Conservation (phyloP, 2,888 invertebrate genomes). For the Pammene fasciana region DNA sequence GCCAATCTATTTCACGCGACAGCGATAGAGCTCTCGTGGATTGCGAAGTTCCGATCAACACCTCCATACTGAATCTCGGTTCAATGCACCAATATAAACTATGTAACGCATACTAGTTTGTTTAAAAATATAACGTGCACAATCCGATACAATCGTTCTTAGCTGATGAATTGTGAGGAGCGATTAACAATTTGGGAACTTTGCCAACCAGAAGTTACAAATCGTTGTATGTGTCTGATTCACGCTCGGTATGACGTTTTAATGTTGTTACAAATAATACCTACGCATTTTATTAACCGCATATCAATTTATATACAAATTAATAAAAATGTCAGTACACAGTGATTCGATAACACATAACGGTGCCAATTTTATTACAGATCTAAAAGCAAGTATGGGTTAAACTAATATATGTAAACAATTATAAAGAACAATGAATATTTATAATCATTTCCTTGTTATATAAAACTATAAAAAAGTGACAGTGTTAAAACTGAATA, state of each 20-base stretch:
- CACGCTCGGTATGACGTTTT: slow-evolving; percentile 39
- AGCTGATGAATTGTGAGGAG: slow-evolving; percentile 39
- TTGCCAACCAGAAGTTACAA: slow-evolving; percentile 43
- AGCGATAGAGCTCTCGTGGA: not conserved
- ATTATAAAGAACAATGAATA: slow-evolving; percentile 10
- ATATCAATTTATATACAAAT: slow-evolving; percentile 20
- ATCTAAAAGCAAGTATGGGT: slow-evolving; percentile 30
- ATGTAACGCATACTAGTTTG: not conserved
- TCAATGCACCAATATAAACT: slow-evolving; percentile 3
- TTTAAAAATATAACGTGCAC: slow-evolving; percentile 4
- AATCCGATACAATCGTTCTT: slow-evolving; percentile 26
- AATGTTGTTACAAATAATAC: slow-evolving; percentile 38
- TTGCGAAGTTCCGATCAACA: not conserved
- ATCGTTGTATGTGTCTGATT: slow-evolving; percentile 42
- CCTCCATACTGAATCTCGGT: not conserved
- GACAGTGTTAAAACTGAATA: slow-evolving; percentile 29
- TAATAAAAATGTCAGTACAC: slow-evolving; percentile 20
- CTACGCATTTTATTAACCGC: slow-evolving; percentile 29
- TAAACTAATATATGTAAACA: slow-evolving; percentile 19
- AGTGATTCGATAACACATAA: slow-evolving; percentile 30
- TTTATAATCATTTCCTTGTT: not conserved
- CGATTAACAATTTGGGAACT: slow-evolving; percentile 43
- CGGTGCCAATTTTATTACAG: slow-evolving; percentile 13
- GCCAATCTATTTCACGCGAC: not conserved
- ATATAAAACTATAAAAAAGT: slow-evolving; percentile 24